phyloP scores from a whole-genome alignment of 2,888 invertebrate species.

The Eumerus sabulonum region DNA sequence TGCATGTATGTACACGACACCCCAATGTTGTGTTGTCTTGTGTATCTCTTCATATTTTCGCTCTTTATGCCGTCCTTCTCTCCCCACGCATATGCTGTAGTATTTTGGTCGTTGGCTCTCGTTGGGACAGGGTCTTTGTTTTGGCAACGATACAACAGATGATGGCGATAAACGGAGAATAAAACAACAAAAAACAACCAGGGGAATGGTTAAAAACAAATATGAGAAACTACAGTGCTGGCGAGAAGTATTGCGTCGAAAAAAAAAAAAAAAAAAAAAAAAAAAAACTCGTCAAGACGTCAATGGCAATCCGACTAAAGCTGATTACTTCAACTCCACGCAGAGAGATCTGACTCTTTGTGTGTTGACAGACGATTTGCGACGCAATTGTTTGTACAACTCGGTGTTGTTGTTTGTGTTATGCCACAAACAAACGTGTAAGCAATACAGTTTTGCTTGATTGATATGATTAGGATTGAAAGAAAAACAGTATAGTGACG shows the following conservation, averaged over 20 bases:
- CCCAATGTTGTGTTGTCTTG: slow-evolving; percentile 5
- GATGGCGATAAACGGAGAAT: slow-evolving; percentile 31
- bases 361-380: no score
- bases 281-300: no score
- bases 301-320: no score
- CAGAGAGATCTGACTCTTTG: no score
- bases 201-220: no score
- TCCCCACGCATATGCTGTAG: slow-evolving; percentile 6
- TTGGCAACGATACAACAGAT: slow-evolving; percentile 54
- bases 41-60: slow-evolving; percentile 33
- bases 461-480: no score
- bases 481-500: no score
- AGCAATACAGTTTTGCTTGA: no score
- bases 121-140: slow-evolving; percentile 46
- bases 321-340: no score
- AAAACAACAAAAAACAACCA: slow-evolving; percentile 8
- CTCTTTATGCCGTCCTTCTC: not conserved
- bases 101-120: slow-evolving; percentile 45
- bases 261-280: not conserved
- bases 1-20: not conserved
- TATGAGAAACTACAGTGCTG: slow-evolving; percentile 32
- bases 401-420: no score
- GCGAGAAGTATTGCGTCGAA: slow-evolving; percentile 16
- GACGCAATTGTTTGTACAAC: no score
- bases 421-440: no score